A percentile compares a stretch with the other conserved stretches of the same genome.
Evolutionary conservation across 2,797 vertebrate genomes (phyloP).

Genomic region (Columba guinea): DNA sequence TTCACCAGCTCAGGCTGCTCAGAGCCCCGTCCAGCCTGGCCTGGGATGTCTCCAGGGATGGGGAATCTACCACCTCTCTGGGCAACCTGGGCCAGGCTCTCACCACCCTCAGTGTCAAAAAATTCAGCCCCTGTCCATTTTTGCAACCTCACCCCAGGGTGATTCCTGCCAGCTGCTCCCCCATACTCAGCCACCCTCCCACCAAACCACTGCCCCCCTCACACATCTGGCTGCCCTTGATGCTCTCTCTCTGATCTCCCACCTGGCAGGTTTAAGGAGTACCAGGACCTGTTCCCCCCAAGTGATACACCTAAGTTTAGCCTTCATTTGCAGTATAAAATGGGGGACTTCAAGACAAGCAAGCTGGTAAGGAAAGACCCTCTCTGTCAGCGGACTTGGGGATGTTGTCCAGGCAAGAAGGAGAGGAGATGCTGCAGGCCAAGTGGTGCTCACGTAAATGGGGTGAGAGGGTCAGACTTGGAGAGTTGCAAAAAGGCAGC

Average conservation of each 20-base stretch:
- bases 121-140: neutral
- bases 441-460: neutral
- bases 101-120: no score
- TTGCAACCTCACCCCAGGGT: neutral
- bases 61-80: no score
- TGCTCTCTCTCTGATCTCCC: neutral
- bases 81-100: no score
- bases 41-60: no score
- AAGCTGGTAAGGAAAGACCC: conserved; percentile 59
- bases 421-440: neutral
- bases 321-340: fast-evolving
- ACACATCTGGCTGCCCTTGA: neutral
- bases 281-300: conserved; percentile 57
- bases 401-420: neutral
- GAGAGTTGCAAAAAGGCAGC: neutral
- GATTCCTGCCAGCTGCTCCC: neutral
- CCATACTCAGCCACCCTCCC: neutral
- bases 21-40: no score
- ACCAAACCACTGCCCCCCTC: neutral
- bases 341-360: neutral
- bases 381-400: neutral
- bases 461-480: neutral
- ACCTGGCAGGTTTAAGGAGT: conserved; percentile 64
- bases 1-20: no score
- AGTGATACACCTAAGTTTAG: neutral